Percentiles rank a stretch among this genome's conserved stretches.
Evolutionary conservation across 2,113 vertebrate species (phyloP).

Genomic region (Gobio gobio): DNA sequence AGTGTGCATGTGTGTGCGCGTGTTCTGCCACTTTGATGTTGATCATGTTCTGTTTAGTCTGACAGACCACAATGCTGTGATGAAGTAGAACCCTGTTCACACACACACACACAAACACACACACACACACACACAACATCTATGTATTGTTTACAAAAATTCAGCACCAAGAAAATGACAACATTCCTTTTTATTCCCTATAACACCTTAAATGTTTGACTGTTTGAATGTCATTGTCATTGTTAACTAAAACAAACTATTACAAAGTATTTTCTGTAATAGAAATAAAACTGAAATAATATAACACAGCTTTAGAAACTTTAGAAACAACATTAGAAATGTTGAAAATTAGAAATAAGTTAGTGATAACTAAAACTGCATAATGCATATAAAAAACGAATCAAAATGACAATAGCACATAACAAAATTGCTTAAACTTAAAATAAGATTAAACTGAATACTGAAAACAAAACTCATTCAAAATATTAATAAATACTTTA

Average conservation of each 20-base stretch:
- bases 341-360: not conserved
- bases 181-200: not conserved
- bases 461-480: not conserved
- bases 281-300: not conserved
- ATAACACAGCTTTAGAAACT: not conserved
- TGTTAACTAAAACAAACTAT: not conserved
- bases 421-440: not conserved
- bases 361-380: not conserved
- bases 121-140: too few relatives aligned
- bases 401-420: too few relatives aligned
- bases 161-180: not conserved
- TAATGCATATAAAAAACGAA: too few relatives aligned
- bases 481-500: not conserved
- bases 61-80: not conserved
- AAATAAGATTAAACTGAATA: not conserved
- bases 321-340: not conserved
- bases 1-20: constrained; percentile 3
- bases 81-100: constrained; percentile 2
- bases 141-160: not conserved
- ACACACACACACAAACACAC: too few relatives aligned
- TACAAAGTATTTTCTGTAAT: not conserved
- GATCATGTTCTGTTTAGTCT: constrained; percentile 46
- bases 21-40: constrained; percentile 38
- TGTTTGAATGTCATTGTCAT: not conserved
- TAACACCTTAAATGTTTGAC: not conserved